Conservation (phyloP, 2,888 invertebrate genomes). For the Rhagium mordax region DNA sequence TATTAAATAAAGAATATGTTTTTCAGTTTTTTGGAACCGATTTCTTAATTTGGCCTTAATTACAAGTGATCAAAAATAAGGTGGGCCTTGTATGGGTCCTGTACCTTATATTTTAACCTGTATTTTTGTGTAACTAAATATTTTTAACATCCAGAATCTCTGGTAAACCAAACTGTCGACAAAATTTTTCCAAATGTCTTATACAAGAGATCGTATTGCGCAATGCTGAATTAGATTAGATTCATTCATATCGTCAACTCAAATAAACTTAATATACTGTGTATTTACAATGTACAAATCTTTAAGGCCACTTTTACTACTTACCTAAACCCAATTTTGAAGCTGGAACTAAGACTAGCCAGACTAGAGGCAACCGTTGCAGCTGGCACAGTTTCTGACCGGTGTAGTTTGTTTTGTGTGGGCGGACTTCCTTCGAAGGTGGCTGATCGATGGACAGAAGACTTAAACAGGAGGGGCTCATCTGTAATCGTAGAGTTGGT, state of each 20-base stretch:
- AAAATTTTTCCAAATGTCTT: neutral
- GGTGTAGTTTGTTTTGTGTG: slow-evolving; percentile 73
- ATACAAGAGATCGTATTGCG: neutral
- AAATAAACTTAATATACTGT: neutral
- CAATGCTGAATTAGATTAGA: neutral
- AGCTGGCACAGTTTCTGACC: slow-evolving; percentile 83
- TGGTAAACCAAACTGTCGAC: neutral
- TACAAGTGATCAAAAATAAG: too few relatives aligned
- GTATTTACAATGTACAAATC: slow-evolving; percentile 20
- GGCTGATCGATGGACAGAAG: slow-evolving; percentile 71
- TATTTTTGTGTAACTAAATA: too few relatives aligned
- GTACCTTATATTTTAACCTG: too few relatives aligned
- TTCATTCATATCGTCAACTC: neutral
- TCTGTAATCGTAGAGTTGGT: slow-evolving; percentile 71
- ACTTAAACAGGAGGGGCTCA: slow-evolving; percentile 79
- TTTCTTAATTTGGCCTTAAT: too few relatives aligned
- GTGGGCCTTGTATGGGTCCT: too few relatives aligned
- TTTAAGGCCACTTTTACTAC: slow-evolving; percentile 49
- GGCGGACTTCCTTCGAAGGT: slow-evolving; percentile 72
- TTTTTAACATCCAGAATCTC: too few relatives aligned
- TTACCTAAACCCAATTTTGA: slow-evolving; percentile 91
- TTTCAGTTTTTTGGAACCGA: too few relatives aligned
- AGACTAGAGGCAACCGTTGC: slow-evolving; percentile 83
- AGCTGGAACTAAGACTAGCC: slow-evolving; percentile 85
- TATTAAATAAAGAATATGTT: too few relatives aligned